Base-by-base conservation (phyloP, 2,113 vertebrate species). In the Atrichornis clamosus region DNA sequence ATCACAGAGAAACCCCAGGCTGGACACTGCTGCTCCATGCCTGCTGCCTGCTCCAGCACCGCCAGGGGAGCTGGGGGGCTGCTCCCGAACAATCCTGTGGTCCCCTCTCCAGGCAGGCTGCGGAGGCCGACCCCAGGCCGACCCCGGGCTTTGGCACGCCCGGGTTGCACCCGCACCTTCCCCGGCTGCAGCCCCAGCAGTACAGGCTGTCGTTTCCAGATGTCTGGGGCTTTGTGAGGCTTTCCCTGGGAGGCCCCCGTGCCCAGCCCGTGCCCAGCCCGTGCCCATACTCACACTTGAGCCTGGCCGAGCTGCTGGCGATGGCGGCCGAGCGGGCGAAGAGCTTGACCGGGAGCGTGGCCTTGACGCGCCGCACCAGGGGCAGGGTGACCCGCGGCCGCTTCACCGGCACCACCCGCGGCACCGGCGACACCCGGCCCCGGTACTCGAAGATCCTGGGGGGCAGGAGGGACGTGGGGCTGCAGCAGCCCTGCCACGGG, bases 401-500 rank as follows among this genome's bases (percentile, higher is more conserved):
- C 96, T 99, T 99, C 92, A 99, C 98, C 0, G 99, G 99, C 44
- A 99, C 98, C 59, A 98, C 98, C 49, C 98, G 98, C 53, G 99
- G 99, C 64, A 56, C 98, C 0, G 98, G 98, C 4, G 99, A 99
- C 47, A 99, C 98, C 50, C 98, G 96, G 76, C 99, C 98, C 49
- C 98, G 97, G 87, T 98, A 99, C 92, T 99, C 99, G 10, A 99
- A 99, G 91, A 99, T 98, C 98, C 99, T 99, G 84, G 4, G 10
- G 39, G 59, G 52, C n/a, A 12, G 59, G 41, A 84, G 67, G 84
- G 5, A 49, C 15, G 16, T 35, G 89, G 53, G 75, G 75, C 69
- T 59, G 95, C 64, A 91, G 41, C 44, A 15, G 44, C n/a, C 24
- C 41, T 6, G 73, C 22, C 15, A 1, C 1, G 27, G 33, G 11